Conservation (phyloP, 30 jellyfish, hydroid and myxozoan genomes). For the Turritopsis rubra region DNA sequence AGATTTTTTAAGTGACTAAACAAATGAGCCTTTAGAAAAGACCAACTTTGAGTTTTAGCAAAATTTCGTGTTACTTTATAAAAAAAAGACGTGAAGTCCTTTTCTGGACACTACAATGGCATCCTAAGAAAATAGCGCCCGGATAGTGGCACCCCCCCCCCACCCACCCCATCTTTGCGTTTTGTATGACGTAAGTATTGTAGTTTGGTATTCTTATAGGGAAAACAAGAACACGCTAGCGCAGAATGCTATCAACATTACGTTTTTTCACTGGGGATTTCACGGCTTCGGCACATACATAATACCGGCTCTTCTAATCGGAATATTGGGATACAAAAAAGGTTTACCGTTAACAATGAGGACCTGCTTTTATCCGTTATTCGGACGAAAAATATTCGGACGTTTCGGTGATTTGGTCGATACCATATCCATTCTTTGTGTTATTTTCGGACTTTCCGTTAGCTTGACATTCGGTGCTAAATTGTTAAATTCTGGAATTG, state of each 20-base stretch:
- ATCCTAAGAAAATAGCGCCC: no score
- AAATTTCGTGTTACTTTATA: no score
- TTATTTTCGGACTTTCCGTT: neutral
- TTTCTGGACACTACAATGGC: no score
- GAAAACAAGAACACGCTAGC: constrained; percentile 1
- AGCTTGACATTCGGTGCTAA: neutral
- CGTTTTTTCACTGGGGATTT: neutral
- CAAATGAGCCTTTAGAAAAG: no score
- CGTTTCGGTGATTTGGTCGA: neutral
- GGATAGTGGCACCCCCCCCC: no score
- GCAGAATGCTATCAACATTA: neutral
- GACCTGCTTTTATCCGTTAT: constrained; percentile 6
- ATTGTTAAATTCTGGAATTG: neutral
- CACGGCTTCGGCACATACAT: neutral
- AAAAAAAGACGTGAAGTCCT: no score
- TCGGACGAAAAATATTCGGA: neutral
- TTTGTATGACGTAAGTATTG: neutral
- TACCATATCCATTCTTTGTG: neutral
- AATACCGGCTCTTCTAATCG: neutral
- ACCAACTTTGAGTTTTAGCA: no score
- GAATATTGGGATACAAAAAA: neutral
- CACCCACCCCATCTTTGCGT: neutral
- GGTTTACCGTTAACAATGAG: constrained; percentile 7
- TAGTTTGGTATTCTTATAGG: no score
- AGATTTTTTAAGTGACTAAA: no score